These are phyloP conservation scores for Dufourea novaeangliae DNA, from an alignment of 1,140 invertebrate genomes.

Conservation along the genomic window DNA sequence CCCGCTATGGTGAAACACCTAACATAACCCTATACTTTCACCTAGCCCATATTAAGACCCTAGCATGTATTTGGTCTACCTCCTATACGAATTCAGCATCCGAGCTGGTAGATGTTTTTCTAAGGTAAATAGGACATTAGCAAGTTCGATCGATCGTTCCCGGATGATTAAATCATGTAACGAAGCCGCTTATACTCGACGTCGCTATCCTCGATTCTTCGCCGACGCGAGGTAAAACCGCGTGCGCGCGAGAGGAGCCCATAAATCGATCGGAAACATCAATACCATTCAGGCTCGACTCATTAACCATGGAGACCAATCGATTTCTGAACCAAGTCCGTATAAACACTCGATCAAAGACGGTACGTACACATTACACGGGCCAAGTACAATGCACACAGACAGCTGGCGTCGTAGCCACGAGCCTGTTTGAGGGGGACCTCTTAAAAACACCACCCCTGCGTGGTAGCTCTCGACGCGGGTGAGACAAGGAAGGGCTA, in stretches of 20 bases:
- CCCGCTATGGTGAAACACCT: too few species aligned
- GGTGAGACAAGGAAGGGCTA: constrained; percentile 46
- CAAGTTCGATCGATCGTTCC: neutral
- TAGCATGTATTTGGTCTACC: too few species aligned
- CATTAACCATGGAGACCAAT: constrained; percentile 60
- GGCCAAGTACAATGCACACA: constrained; percentile 61
- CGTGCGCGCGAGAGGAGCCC: too few species aligned
- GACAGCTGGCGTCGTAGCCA: constrained; percentile 50
- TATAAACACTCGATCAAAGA: constrained; percentile 64
- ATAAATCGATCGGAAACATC: constrained; percentile 59
- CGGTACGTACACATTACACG: constrained; percentile 65
- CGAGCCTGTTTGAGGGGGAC: constrained; percentile 64
- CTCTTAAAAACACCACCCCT: constrained; percentile 75
- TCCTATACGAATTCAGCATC: too few species aligned
- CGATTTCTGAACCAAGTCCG: constrained; percentile 57
- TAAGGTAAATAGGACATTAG: neutral
- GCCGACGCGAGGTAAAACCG: neutral
- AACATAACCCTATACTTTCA: too few species aligned
- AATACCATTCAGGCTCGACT: constrained; percentile 62
- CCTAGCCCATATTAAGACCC: too few species aligned
- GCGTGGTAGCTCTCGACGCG: constrained; percentile 54
- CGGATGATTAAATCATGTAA: neutral
- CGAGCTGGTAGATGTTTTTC: too few species aligned
- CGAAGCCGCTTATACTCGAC: neutral
- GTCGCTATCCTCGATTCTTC: constrained; percentile 1